These are phyloP conservation scores for Patagioenas fasciata DNA, from an alignment of 2,113 vertebrate genomes.

Conservation along the genomic window DNA sequence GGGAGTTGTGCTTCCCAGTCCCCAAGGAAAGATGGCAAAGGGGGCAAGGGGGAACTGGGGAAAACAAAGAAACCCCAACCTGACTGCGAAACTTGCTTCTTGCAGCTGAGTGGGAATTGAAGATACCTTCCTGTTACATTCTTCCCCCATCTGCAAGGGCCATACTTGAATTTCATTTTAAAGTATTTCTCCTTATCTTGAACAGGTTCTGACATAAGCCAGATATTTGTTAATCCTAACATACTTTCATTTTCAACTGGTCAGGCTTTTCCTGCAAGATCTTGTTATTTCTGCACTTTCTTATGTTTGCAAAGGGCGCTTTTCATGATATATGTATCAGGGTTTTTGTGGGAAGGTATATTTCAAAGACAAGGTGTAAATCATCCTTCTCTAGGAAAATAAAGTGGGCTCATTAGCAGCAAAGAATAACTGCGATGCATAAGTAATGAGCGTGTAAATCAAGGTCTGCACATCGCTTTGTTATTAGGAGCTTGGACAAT, in stretches of 20 bases:
- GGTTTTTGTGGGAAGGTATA: neutral
- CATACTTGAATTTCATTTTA: conserved; percentile 36
- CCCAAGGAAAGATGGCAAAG: neutral
- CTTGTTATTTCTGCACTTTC: neutral
- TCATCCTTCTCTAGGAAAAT: neutral
- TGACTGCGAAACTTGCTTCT: neutral
- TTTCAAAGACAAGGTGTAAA: neutral
- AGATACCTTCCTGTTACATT: conserved; percentile 49
- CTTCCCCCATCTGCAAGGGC: conserved; percentile 46
- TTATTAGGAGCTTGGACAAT: neutral
- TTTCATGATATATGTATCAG: neutral
- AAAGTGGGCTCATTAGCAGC: neutral
- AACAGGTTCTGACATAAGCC: conserved; percentile 39
- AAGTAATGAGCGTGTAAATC: neutral
- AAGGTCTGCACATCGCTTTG: fast-evolving
- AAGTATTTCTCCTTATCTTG: conserved; percentile 48
- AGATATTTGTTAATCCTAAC: conserved; percentile 27
- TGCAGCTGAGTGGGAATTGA: conserved; percentile 29
- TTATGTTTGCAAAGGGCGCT: neutral
- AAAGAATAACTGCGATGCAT: fast-evolving
- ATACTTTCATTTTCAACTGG: neutral
- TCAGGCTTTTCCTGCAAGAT: neutral
- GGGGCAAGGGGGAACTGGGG: neutral
- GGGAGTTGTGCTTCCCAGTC: neutral
- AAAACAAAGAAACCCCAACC: neutral